Conservation (phyloP, 2,113 vertebrate genomes). For the Heterotilapia buettikoferi region DNA sequence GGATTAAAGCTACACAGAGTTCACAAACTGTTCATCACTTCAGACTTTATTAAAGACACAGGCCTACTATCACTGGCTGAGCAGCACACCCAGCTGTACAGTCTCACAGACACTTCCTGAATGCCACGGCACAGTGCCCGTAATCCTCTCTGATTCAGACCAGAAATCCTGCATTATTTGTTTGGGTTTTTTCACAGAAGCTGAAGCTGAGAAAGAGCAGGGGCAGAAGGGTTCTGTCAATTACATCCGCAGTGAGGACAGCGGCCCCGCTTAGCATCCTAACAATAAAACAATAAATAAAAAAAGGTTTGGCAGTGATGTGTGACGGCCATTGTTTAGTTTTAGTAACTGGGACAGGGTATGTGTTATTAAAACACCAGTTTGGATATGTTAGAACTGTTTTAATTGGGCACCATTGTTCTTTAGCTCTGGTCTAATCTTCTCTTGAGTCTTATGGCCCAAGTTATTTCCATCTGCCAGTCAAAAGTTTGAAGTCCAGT, state of each 20-base stretch:
- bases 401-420: background rate
- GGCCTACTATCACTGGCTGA: constrained; percentile 17
- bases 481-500: background rate
- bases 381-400: background rate
- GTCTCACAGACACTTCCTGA: constrained; percentile 4
- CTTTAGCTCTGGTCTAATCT: background rate
- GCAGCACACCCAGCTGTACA: constrained; percentile 25
- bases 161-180: constrained; percentile 13
- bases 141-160: constrained; percentile 27
- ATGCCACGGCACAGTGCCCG: constrained; percentile 1
- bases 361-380: background rate
- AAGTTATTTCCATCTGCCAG: background rate
- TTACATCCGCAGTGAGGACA: background rate
- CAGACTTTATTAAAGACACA: constrained; percentile 24
- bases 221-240: background rate
- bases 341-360: background rate
- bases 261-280: background rate
- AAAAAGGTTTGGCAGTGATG: background rate
- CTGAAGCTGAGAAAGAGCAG: background rate
- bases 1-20: constrained; percentile 34
- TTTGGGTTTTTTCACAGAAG: background rate
- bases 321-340: background rate
- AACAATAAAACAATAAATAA: background rate
- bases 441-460: background rate
- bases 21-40: constrained; percentile 24